Evolutionary conservation across 2,797 vertebrate genomes (phyloP).

Genomic region (Manis javanica): DNA sequence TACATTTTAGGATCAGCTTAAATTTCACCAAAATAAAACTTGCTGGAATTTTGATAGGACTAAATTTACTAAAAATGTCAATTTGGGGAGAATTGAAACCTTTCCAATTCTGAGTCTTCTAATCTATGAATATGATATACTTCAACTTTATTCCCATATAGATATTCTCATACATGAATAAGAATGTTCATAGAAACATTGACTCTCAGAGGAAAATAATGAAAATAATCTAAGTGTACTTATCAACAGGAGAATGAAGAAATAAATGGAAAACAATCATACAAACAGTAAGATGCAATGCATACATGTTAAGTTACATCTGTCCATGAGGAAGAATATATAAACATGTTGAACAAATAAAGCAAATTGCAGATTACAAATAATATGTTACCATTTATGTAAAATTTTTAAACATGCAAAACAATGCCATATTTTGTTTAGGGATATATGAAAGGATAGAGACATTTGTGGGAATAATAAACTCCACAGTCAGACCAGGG

Average conservation of each 20-base stretch:
- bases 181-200: background rate
- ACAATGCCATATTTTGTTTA: background rate
- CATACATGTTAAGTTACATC: background rate
- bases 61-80: background rate
- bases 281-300: background rate
- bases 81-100: background rate
- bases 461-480: background rate
- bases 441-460: background rate
- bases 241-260: background rate
- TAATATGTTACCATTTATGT: background rate
- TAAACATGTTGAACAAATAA: background rate
- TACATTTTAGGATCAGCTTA: background rate
- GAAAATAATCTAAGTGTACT: background rate
- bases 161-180: background rate
- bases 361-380: background rate
- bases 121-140: background rate
- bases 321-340: background rate
- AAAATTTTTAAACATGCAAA: background rate
- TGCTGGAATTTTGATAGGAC: background rate
- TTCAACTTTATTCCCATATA: no score
- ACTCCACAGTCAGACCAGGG: background rate
- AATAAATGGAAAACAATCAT: background rate
- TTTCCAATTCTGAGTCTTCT: background rate
- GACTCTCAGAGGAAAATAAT: background rate
- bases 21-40: conserved; percentile 13